A percentile compares a stretch with the other conserved stretches of the same genome.
Evolutionary conservation across 2,797 vertebrate species (phyloP).

Genomic region (Hapalemur alaotrensis): DNA sequence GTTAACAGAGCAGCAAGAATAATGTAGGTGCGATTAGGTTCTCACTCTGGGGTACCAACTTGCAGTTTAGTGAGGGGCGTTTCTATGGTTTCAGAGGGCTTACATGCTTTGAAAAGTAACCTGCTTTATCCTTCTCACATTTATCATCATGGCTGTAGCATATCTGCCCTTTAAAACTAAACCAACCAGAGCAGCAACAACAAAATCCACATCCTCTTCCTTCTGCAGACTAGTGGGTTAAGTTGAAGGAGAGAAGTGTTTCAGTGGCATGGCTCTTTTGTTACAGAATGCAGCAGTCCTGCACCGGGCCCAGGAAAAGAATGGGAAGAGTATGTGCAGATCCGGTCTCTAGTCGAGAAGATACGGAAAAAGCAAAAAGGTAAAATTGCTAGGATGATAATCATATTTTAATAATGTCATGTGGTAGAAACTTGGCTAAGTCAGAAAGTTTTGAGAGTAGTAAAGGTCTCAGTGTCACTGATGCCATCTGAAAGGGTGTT

Average conservation of each 20-base stretch:
- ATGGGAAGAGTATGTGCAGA: conserved; percentile 98
- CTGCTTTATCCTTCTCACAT: background rate
- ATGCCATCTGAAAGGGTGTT: background rate
- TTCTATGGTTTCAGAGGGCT: background rate
- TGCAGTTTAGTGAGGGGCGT: background rate
- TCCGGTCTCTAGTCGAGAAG: conserved; percentile 94
- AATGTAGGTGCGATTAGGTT: background rate
- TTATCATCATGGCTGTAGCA: background rate
- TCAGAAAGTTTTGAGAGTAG: background rate
- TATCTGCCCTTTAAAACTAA: background rate
- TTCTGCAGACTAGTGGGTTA: background rate
- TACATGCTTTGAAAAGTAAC: background rate
- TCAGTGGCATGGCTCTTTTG: background rate
- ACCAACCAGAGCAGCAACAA: background rate
- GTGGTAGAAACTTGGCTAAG: background rate
- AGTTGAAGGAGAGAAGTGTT: background rate
- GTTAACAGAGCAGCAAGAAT: background rate
- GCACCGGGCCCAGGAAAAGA: conserved; percentile 94
- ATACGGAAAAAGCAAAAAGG: conserved; percentile 99
- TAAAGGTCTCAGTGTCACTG: accelerated
- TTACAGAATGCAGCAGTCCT: conserved; percentile 94
- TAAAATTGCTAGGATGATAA: conserved; percentile 68
- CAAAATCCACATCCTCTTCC: background rate
- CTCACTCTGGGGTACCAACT: background rate
- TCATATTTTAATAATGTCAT: accelerated